phyloP scores from a whole-genome alignment of 1,140 invertebrate species.

The Mizuhopecten yessoensis region DNA sequence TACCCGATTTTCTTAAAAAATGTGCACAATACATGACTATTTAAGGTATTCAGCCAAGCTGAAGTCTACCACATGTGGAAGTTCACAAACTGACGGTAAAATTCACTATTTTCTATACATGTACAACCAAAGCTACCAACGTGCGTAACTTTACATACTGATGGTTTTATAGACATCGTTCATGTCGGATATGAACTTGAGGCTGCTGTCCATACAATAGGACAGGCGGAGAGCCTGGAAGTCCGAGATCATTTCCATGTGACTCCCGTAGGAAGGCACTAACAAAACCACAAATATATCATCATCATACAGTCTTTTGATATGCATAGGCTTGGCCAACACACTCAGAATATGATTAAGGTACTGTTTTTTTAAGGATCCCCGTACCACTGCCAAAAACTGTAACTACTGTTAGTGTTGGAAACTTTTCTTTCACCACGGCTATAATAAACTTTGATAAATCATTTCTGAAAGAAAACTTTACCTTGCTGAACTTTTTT shows the following conservation, averaged over 20 bases:
- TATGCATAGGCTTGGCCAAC: too few relatives aligned
- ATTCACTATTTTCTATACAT: slow-evolving; percentile 1
- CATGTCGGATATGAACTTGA: slow-evolving; percentile 26
- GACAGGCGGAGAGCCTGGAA: slow-evolving; percentile 61
- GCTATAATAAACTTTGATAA: too few relatives aligned
- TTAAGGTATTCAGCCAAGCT: too few relatives aligned
- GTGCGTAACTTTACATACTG: background rate
- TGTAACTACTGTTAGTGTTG: too few relatives aligned
- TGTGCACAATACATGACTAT: too few relatives aligned
- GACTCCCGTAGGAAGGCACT: slow-evolving; percentile 2
- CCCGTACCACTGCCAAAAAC: too few relatives aligned
- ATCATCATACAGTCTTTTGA: slow-evolving; percentile 44
- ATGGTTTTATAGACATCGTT: slow-evolving; percentile 26
- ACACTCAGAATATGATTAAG: too few relatives aligned
- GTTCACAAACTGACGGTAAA: background rate
- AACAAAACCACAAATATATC: slow-evolving; percentile 18
- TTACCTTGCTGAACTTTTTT: too few relatives aligned
- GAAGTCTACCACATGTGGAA: background rate
- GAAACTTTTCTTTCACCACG: too few relatives aligned
- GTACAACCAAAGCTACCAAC: background rate
- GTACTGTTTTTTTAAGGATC: too few relatives aligned
- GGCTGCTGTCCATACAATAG: slow-evolving; percentile 57
- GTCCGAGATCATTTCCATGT: slow-evolving; percentile 57
- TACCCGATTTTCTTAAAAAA: too few relatives aligned
- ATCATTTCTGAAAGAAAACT: too few relatives aligned